phyloP scores from a whole-genome alignment of 2,888 invertebrate genomes.

The Ditylenchus weischeri region DNA sequence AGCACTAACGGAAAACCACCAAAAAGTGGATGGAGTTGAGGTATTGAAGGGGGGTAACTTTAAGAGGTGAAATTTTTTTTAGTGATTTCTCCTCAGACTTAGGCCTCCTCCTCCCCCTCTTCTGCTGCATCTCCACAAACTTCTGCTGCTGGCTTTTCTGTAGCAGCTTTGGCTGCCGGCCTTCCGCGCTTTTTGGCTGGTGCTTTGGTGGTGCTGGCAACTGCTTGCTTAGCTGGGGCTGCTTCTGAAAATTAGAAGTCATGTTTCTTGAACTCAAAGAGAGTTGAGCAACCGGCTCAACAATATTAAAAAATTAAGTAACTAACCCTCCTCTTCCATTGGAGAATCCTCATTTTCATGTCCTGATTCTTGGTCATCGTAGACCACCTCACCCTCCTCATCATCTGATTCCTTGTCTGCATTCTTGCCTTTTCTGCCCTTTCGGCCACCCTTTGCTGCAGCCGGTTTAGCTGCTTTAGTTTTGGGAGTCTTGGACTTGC shows the following conservation, averaged over 20 bases:
- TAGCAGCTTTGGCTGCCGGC: conserved; percentile 13
- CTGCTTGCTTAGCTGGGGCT: conserved; percentile 18
- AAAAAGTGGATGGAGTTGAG: too few relatives aligned
- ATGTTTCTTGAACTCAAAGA: background rate
- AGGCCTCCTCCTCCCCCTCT: background rate
- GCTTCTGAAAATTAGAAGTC: background rate
- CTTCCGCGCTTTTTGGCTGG: conserved; percentile 32
- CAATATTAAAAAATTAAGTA: background rate
- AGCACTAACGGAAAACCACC: too few relatives aligned
- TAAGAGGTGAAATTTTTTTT: too few relatives aligned
- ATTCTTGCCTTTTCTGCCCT: conserved; percentile 18
- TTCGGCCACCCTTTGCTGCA: conserved; percentile 12
- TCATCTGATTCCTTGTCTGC: conserved; percentile 38
- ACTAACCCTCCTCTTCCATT: conserved; percentile 19
- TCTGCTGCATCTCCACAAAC: background rate
- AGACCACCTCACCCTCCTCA: conserved; percentile 40
- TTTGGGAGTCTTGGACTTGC: conserved; percentile 17
- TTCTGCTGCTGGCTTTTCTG: background rate
- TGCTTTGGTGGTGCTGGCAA: conserved; percentile 3
- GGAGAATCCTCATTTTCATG: conserved; percentile 18
- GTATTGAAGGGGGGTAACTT: too few relatives aligned
- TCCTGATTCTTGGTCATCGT: conserved; percentile 29
- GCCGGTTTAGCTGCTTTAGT: conserved; percentile 11
- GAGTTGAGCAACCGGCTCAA: too few relatives aligned
- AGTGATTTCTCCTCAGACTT: background rate